These are phyloP conservation scores for human (Homo sapiens) DNA, from an alignment of 2,113 vertebrate genomes.

Conservation along the genomic window GRCh38 chr6:168269501-168270000, in stretches of 20 bases:
- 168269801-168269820: not conserved
- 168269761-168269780: not conserved
- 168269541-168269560: rapidly evolving
- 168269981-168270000: too few species aligned
- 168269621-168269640: not conserved
- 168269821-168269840: not conserved
- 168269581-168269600: rapidly evolving
- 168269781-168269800: not conserved
- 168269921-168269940: not conserved
- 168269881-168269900: not conserved
- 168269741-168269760: not conserved
- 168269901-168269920: not conserved
- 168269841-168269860: not conserved
- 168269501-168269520: not conserved
- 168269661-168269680: rapidly evolving
- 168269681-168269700: too few species aligned
- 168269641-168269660: not conserved
- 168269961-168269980: too few species aligned
- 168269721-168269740: not conserved
- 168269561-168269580: rapidly evolving
- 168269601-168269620: rapidly evolving
- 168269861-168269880: not conserved
- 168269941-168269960: too few species aligned
- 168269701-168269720: too few species aligned
- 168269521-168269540: not conserved